Percentiles rank a stretch among this genome's conserved stretches.
Conservation (phyloP, 35 echinoderm and acorn worm genomes). For the Chiridota heheva region DNA sequence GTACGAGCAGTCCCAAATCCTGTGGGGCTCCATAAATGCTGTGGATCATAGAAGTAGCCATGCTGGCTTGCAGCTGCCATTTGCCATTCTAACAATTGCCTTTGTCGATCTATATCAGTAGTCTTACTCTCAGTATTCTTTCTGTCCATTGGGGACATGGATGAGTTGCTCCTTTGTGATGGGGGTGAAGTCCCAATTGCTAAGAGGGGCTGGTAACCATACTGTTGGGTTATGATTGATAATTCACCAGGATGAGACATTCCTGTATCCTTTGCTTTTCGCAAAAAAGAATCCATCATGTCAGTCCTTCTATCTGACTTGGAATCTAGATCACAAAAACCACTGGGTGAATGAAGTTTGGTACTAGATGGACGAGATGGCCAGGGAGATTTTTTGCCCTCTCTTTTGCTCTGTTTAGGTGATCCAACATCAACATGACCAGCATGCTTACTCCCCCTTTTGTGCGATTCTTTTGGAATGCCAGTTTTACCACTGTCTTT, state of each 20-base stretch:
- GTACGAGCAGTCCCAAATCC: slow-evolving; percentile 33
- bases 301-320: too few species aligned
- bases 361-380: too few species aligned
- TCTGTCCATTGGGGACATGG: slow-evolving; percentile 28
- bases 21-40: slow-evolving; percentile 14
- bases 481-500: slow-evolving; percentile 7
- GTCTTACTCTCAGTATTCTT: slow-evolving; percentile 36
- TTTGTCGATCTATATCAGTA: slow-evolving; percentile 10
- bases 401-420: slow-evolving; percentile 14
- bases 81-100: slow-evolving; percentile 44
- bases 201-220: slow-evolving; percentile 40
- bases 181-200: slow-evolving; percentile 34
- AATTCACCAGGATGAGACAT: slow-evolving; percentile 1
- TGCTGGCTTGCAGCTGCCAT: slow-evolving; percentile 47
- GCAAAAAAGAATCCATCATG: too few species aligned
- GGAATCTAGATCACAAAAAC: too few species aligned
- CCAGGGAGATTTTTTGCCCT: slow-evolving; percentile 36
- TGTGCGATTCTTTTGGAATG: slow-evolving; percentile 7
- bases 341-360: too few species aligned
- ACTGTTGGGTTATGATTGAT: slow-evolving; percentile 24
- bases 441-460: slow-evolving; percentile 42
- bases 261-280: too few species aligned
- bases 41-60: slow-evolving; percentile 26
- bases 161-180: slow-evolving; percentile 16
- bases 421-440: slow-evolving; percentile 23